These are phyloP conservation scores for Tiliacea citrago DNA, from an alignment of 2,888 invertebrate genomes.

Conservation along the genomic window DNA sequence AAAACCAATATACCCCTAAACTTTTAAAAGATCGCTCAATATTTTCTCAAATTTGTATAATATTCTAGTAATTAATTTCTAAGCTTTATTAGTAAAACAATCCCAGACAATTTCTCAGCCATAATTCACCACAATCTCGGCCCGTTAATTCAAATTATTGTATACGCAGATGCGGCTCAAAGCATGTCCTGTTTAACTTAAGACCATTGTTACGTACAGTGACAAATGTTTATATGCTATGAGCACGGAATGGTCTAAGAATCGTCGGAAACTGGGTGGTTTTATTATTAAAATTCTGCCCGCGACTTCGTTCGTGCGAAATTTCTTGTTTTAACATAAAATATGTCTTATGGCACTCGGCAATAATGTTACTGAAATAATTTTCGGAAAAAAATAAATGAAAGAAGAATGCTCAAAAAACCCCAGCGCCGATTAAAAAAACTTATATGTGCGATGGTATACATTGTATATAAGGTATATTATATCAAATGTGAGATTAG, in stretches of 20 bases:
- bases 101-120: background rate
- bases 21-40: background rate
- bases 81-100: background rate
- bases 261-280: constrained; percentile 21
- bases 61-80: background rate
- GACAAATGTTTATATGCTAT: constrained; percentile 73
- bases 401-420: too few relatives aligned
- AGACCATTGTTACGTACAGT: constrained; percentile 66
- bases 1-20: background rate
- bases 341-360: background rate
- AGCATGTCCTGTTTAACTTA: constrained; percentile 66
- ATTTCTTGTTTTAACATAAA: background rate
- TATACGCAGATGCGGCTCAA: constrained; percentile 48
- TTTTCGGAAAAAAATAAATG: background rate
- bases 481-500: too few relatives aligned
- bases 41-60: background rate
- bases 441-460: too few relatives aligned
- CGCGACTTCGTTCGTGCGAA: background rate
- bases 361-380: background rate
- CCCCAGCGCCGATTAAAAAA: too few relatives aligned
- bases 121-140: constrained; percentile 39
- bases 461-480: too few relatives aligned
- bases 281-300: background rate
- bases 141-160: constrained; percentile 51
- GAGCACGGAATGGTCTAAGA: constrained; percentile 66